Conservation (phyloP, 2,888 invertebrate genomes). For the Diloba caeruleocephala region DNA sequence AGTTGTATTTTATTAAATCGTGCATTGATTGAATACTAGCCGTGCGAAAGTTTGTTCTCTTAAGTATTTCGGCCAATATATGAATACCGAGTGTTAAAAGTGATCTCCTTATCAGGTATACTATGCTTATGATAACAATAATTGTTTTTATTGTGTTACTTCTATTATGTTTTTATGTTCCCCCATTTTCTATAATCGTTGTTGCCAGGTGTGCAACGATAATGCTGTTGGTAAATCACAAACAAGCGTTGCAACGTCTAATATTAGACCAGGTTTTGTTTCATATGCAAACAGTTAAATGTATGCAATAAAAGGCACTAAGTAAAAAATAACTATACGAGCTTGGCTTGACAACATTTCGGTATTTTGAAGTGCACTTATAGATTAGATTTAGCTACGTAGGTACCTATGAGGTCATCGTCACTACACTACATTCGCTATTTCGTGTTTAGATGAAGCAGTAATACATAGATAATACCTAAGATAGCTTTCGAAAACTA, state of each 20-base stretch:
- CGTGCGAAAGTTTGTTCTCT: conserved; percentile 60
- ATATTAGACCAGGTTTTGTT: conserved; percentile 46
- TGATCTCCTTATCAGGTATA: conserved; percentile 53
- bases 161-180: conserved; percentile 21
- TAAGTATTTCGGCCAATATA: conserved; percentile 37
- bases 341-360: conserved; percentile 25
- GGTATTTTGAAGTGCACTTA: conserved; percentile 41
- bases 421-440: conserved; percentile 33
- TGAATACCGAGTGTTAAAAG: conserved; percentile 47
- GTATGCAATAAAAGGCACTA: conserved; percentile 15
- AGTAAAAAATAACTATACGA: conserved; percentile 8
- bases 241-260: conserved; percentile 54
- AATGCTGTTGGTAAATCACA: conserved; percentile 65
- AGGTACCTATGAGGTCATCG: conserved; percentile 39
- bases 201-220: conserved; percentile 68
- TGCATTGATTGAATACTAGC: conserved; percentile 49
- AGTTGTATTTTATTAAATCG: conserved; percentile 45
- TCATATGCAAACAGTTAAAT: conserved; percentile 19
- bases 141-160: conserved; percentile 36
- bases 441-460: conserved; percentile 17
- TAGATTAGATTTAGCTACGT: conserved; percentile 42
- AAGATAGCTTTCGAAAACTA: conserved; percentile 5
- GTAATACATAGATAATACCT: too few species aligned
- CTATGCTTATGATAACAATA: conserved; percentile 37
- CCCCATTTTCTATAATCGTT: conserved; percentile 62